phyloP scores from a whole-genome alignment of 2,113 vertebrate genomes.

The Tympanuchus pallidicinctus region DNA sequence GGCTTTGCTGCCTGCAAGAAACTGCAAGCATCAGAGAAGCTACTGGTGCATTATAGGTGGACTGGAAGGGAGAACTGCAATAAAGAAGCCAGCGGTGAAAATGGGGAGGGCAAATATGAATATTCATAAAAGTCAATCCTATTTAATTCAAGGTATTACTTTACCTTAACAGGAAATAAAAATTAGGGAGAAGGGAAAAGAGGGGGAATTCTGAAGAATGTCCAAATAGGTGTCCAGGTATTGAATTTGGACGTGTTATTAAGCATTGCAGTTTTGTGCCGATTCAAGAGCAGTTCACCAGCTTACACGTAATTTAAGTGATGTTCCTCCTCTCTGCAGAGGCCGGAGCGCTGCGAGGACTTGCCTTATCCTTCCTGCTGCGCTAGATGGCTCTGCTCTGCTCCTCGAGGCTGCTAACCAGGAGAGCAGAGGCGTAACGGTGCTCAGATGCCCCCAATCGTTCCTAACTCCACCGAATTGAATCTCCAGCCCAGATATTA shows the following conservation, averaged over 20 bases:
- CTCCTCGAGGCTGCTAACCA: background rate
- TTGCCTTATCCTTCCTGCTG: background rate
- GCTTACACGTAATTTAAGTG: background rate
- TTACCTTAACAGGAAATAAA: background rate
- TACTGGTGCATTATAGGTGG: background rate
- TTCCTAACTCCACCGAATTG: background rate
- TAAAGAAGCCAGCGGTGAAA: background rate
- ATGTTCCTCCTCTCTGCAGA: background rate
- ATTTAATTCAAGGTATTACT: background rate
- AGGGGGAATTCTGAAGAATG: background rate
- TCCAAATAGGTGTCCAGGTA: background rate
- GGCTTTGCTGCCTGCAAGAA: background rate
- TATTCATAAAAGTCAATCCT: background rate
- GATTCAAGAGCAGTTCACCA: background rate
- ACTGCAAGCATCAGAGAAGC: background rate
- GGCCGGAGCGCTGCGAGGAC: background rate
- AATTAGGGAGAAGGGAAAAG: background rate
- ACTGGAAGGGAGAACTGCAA: background rate
- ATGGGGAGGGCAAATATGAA: background rate
- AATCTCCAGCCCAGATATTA: background rate
- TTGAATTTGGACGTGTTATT: background rate
- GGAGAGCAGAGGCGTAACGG: background rate
- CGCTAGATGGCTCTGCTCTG: background rate
- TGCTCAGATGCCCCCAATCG: background rate
- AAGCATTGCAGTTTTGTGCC: background rate